Evolutionary conservation across 1,140 invertebrate species (phyloP).

Genomic region (Saxidomus purpurata): DNA sequence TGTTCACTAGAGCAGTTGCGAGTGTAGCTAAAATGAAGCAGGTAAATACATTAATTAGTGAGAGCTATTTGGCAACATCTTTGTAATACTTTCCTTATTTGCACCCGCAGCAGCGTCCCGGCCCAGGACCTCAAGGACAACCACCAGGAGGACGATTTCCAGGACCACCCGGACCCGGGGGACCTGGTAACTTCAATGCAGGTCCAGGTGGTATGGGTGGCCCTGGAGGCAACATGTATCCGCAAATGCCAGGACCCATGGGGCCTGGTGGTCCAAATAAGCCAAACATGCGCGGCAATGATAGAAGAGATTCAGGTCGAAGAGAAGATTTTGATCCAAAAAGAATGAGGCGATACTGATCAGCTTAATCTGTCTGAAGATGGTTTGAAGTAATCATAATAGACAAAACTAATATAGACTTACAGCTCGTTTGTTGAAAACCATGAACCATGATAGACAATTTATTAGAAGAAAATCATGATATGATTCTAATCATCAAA

Average conservation of each 20-base stretch:
- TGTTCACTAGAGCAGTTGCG: not conserved
- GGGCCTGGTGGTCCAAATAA: not conserved
- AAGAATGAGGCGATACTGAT: slow-evolving; percentile 39
- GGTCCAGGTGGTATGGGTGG: slow-evolving; percentile 43
- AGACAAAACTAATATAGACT: not conserved
- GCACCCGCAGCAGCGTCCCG: slow-evolving; percentile 21
- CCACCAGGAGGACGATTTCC: slow-evolving; percentile 30
- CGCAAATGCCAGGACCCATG: slow-evolving; percentile 21
- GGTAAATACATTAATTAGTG: not conserved
- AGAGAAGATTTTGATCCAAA: slow-evolving; percentile 42
- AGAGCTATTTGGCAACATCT: not conserved
- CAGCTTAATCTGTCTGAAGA: too few species aligned
- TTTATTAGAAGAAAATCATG: not conserved
- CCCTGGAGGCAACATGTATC: slow-evolving; percentile 40
- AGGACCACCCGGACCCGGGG: slow-evolving; percentile 21
- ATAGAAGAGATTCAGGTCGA: not conserved
- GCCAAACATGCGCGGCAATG: not conserved
- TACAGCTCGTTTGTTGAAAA: not conserved
- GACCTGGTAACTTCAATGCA: slow-evolving; percentile 7
- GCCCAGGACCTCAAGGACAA: slow-evolving; percentile 32
- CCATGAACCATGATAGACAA: not conserved
- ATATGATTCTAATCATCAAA: not conserved
- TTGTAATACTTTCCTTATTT: slow-evolving; percentile 25
- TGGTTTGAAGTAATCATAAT: too few species aligned
- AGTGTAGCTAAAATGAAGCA: not conserved